These are phyloP conservation scores for Borostomias antarcticus DNA, from an alignment of 2,797 vertebrate species.

Conservation along the genomic window DNA sequence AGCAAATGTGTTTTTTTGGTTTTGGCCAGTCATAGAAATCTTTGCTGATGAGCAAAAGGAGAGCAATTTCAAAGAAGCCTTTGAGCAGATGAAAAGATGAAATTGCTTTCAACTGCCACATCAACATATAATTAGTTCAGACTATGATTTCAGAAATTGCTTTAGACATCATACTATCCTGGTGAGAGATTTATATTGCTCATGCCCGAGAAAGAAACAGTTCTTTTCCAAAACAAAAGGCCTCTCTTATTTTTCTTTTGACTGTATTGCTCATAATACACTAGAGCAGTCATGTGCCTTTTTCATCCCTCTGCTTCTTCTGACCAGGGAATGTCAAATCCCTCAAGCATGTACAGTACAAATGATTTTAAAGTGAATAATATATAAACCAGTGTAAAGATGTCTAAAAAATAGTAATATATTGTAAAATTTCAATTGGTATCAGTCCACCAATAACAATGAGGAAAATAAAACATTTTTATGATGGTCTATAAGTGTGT, in stretches of 20 bases:
- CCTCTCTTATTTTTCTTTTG: slow-evolving; percentile 66
- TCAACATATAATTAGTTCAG: slow-evolving; percentile 57
- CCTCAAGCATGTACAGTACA: slow-evolving; percentile 88
- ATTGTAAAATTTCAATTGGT: slow-evolving; percentile 71
- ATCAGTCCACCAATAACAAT: slow-evolving; percentile 65
- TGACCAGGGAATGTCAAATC: slow-evolving; percentile 75
- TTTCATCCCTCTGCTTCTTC: slow-evolving; percentile 78
- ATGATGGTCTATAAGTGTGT: slow-evolving; percentile 45
- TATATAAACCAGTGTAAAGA: slow-evolving; percentile 77
- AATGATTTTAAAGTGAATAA: slow-evolving; percentile 76
- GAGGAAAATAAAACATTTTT: slow-evolving; percentile 75
- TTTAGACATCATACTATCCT: slow-evolving; percentile 56
- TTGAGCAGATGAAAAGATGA: slow-evolving; percentile 46
- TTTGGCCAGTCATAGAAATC: slow-evolving; percentile 35
- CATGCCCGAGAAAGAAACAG: slow-evolving; percentile 43
- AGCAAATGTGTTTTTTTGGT: slow-evolving; percentile 52
- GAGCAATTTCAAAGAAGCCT: slow-evolving; percentile 21
- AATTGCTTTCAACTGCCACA: slow-evolving; percentile 56
- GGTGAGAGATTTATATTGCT: slow-evolving; percentile 47
- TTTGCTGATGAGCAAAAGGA: slow-evolving; percentile 25
- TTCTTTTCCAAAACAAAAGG: slow-evolving; percentile 43
- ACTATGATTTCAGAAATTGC: slow-evolving; percentile 61
- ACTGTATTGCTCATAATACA: slow-evolving; percentile 76
- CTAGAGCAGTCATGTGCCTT: slow-evolving; percentile 91
- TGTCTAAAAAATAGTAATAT: slow-evolving; percentile 73